Evolutionary conservation across 2,113 vertebrate genomes (phyloP), one percentile per base, ranked within the genome.

Genomic region (Clupea harengus): DNA sequence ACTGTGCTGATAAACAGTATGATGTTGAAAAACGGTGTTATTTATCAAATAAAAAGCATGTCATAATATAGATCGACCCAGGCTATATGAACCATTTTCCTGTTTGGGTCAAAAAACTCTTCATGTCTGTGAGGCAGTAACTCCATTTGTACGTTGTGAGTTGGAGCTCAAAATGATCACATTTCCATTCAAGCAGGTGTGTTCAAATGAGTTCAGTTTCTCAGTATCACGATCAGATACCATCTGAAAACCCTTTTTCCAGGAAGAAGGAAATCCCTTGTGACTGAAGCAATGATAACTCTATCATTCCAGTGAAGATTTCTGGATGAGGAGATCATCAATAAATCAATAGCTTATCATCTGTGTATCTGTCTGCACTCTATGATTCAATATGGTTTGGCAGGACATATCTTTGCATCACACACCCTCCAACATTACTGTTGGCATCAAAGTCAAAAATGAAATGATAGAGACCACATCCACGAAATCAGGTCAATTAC

Each of bases 21-120:
- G 72, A 15, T 78, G 32, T 32, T 75, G 67, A 15, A 28, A 75
- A 64, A 75, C 9, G 1, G 25, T 5, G 13, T 78, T 78, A 17
- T 39, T 78, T 44, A 78, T 78, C 72, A 78, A 78, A 78, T 39
- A 78, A 78, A 78, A 5, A 78, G 72, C 72, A 78, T 78, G 18
- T 60, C 5, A 39, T 78, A 39, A 32, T 32, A 78, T 78, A 78
- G 28, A 17, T 75, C 9, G 28, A 75, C 28, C 32, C 4, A 39
- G 28, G 67, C 28, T 18, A 78, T 17, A 78, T 32, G 32, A 78
- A 44, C 28, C 25, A 15, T 32, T 78, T 32, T 78, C 32, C 32
- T 78, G 72, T 39, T 78, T 39, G 72, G 28, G 72, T 39, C 25
- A 78, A 78, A 67, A 78, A 78, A 78, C 25, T 4, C 9, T 32